Evolutionary conservation across 2,888 invertebrate genomes (phyloP).

Genomic region (Pseudococcus jackbeardsleyi): DNA sequence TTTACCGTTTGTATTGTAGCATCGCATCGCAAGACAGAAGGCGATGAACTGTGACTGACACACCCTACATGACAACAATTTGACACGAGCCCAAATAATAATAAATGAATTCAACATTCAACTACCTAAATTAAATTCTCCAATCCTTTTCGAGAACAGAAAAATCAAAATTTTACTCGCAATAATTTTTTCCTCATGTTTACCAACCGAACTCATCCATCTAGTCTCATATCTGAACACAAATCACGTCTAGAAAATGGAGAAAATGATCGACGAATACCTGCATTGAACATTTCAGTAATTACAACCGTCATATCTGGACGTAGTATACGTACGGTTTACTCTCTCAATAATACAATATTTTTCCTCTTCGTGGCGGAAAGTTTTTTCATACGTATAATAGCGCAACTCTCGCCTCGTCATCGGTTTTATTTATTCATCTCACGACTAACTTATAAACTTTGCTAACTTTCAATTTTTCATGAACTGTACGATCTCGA

Average conservation of each 20-base stretch:
- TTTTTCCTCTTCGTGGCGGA: not conserved
- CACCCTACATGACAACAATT: too few species aligned
- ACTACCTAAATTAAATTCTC: too few species aligned
- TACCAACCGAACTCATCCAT: too few species aligned
- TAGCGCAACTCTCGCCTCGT: not conserved
- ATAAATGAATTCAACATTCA: too few species aligned
- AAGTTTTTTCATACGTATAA: conserved; percentile 10
- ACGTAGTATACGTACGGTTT: not conserved
- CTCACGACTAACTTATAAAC: not conserved
- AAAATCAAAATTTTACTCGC: too few species aligned
- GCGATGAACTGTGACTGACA: too few species aligned
- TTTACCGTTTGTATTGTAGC: too few species aligned
- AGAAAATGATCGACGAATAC: not conserved
- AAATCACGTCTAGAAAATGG: not conserved
- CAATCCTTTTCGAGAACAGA: too few species aligned
- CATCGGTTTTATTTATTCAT: conserved; percentile 12
- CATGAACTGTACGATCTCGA: conserved; percentile 19
- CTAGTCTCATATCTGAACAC: not conserved
- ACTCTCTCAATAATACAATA: not conserved
- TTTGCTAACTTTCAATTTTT: conserved; percentile 20
- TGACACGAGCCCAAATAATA: too few species aligned
- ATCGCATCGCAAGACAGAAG: too few species aligned
- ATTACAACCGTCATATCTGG: not conserved
- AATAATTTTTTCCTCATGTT: too few species aligned
- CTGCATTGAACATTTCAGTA: not conserved